phyloP scores from a whole-genome alignment of 2,113 vertebrate genomes.

The Toxotes jaculatrix region DNA sequence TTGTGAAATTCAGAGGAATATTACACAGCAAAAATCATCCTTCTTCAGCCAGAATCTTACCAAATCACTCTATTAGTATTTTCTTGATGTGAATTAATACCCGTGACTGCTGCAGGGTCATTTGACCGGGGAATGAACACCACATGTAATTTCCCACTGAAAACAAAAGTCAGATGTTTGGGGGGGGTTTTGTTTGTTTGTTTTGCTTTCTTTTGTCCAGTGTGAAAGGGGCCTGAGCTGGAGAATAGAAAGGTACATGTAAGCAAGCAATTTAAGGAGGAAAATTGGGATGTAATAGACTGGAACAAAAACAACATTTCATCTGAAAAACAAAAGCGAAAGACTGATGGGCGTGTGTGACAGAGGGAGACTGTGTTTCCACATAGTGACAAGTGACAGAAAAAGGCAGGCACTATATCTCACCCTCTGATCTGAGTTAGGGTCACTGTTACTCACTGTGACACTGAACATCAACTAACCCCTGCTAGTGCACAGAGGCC shows the following conservation, averaged over 20 bases:
- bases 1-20: slow-evolving; percentile 7
- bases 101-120: too few relatives aligned
- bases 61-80: slow-evolving; percentile 18
- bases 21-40: not conserved
- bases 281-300: not conserved
- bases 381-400: not conserved
- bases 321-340: not conserved
- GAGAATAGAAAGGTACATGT: not conserved
- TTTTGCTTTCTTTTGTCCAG: too few relatives aligned
- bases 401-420: not conserved
- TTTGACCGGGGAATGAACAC: too few relatives aligned
- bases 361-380: not conserved
- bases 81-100: not conserved
- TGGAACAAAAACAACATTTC: slow-evolving; percentile 1
- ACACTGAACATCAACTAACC: slow-evolving; percentile 21
- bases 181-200: too few relatives aligned
- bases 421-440: not conserved
- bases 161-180: too few relatives aligned
- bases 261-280: not conserved
- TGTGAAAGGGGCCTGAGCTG: not conserved
- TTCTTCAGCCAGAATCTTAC: not conserved
- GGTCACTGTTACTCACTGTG: slow-evolving; percentile 10
- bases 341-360: too few relatives aligned
- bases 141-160: too few relatives aligned
- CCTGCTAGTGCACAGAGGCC: slow-evolving; percentile 2